phyloP scores from a whole-genome alignment of 2,888 invertebrate genomes.

The Melinaea marsaeus region DNA sequence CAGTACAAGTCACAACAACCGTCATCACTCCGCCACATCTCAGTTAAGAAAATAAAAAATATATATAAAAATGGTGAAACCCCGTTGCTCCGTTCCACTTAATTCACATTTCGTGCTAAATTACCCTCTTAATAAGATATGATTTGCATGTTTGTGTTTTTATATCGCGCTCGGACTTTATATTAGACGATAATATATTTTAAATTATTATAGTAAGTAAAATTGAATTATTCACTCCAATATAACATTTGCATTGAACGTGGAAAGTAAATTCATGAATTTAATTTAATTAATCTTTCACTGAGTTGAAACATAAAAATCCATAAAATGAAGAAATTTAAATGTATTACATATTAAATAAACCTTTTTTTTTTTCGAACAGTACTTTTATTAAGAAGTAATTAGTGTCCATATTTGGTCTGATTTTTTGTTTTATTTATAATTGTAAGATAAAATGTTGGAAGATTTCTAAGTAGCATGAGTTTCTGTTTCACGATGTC shows the following conservation, averaged over 20 bases:
- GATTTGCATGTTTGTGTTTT: conserved; percentile 42
- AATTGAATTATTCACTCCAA: no score
- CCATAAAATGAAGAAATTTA: no score
- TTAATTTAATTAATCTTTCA: no score
- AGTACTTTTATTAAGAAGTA: no score
- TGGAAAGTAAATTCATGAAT: no score
- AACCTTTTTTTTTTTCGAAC: no score
- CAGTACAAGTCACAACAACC: conserved; percentile 72
- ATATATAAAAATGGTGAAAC: conserved; percentile 33
- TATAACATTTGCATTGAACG: no score
- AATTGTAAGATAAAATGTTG: background rate
- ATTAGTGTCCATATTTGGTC: no score
- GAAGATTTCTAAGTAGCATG: conserved; percentile 5
- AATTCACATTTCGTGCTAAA: conserved; percentile 51
- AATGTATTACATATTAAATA: no score
- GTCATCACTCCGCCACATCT: conserved; percentile 62
- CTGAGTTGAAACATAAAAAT: no score
- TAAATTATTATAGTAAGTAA: background rate
- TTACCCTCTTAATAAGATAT: conserved; percentile 54
- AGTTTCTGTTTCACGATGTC: conserved; percentile 17
- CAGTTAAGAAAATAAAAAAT: conserved; percentile 38
- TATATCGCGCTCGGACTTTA: conserved; percentile 5
- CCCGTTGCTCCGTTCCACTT: conserved; percentile 41
- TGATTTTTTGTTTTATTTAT: no score
- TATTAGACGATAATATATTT: background rate